These are phyloP conservation scores for Aphis gossypii DNA, from an alignment of 1,140 invertebrate genomes.

Conservation along the genomic window DNA sequence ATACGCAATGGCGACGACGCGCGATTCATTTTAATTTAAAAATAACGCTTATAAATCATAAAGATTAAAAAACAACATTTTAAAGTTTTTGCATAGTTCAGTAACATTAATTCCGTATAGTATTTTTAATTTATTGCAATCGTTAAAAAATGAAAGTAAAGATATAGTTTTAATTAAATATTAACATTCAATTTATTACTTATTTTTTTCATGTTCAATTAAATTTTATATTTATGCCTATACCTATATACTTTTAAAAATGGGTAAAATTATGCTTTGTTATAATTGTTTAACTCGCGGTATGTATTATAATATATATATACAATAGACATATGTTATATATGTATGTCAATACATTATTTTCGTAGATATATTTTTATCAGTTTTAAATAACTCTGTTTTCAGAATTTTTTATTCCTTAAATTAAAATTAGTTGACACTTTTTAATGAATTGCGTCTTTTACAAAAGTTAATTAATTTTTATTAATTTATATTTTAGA, in stretches of 20 bases:
- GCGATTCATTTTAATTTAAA: slow-evolving; percentile 26
- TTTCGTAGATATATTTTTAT: neutral
- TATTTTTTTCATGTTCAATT: slow-evolving; percentile 17
- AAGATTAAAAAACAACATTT: slow-evolving; percentile 36
- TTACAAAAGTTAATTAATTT: too few species aligned
- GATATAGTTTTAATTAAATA: slow-evolving; percentile 43
- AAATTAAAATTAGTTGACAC: neutral
- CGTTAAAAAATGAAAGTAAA: neutral
- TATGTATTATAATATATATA: neutral
- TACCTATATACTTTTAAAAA: neutral
- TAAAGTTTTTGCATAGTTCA: slow-evolving; percentile 20
- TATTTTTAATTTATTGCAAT: slow-evolving; percentile 31
- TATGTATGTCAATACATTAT: neutral
- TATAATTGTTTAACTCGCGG: neutral
- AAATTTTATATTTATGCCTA: slow-evolving; percentile 20
- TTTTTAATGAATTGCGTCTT: neutral
- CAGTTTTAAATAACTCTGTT: neutral
- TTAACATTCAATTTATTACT: slow-evolving; percentile 33
- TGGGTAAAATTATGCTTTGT: neutral
- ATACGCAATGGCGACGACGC: too few species aligned
- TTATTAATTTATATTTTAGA: too few species aligned
- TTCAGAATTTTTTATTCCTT: neutral
- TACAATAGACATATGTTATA: neutral
- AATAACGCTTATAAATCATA: slow-evolving; percentile 35
- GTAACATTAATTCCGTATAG: slow-evolving; percentile 32